A percentile compares a stretch with the other conserved stretches of the same genome.
Conservation (phyloP, 1,140 invertebrate species). For the Acromyrmex charruanus region DNA sequence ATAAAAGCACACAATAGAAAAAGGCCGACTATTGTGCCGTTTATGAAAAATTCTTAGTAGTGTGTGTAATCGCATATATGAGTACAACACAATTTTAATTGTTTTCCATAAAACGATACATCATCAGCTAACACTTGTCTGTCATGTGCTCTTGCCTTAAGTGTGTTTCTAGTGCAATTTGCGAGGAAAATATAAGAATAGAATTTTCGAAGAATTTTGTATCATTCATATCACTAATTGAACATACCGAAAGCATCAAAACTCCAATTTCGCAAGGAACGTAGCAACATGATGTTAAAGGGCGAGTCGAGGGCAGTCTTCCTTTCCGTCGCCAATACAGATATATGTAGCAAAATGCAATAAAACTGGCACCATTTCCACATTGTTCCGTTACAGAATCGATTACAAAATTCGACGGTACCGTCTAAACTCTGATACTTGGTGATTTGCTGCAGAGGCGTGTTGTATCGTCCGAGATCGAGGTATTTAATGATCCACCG, state of each 20-base stretch:
- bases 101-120: too few species aligned
- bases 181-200: too few species aligned
- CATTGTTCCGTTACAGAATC: slow-evolving; percentile 17
- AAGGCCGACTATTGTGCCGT: too few species aligned
- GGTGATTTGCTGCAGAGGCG: neutral
- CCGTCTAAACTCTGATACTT: neutral
- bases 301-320: slow-evolving; percentile 74
- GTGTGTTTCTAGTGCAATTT: too few species aligned
- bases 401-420: neutral
- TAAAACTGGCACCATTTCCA: slow-evolving; percentile 15
- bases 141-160: too few species aligned
- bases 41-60: too few species aligned
- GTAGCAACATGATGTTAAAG: slow-evolving; percentile 62
- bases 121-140: too few species aligned
- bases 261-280: slow-evolving; percentile 67
- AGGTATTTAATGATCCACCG: neutral
- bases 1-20: too few species aligned
- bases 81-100: too few species aligned
- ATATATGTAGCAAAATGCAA: neutral
- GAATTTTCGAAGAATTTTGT: neutral
- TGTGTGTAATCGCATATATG: too few species aligned
- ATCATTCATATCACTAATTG: neutral
- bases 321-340: slow-evolving; percentile 28
- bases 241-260: slow-evolving; percentile 67
- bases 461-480: slow-evolving; percentile 3